Conservation (phyloP, 1,140 invertebrate genomes). For the Hesperophylax magnus region DNA sequence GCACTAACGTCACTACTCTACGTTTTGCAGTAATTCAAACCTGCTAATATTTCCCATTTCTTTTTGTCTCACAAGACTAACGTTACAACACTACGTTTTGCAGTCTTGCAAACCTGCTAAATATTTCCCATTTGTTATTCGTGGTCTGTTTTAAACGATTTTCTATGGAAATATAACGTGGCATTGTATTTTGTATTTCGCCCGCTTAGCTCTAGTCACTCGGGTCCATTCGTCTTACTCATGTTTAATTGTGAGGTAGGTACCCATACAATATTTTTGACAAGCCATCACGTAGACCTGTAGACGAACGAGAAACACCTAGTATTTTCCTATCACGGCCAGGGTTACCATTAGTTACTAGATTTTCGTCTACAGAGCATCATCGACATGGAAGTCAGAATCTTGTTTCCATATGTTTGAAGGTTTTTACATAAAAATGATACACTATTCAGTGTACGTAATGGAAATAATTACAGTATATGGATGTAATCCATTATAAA, state of each 20-base stretch:
- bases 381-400: too few species aligned
- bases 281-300: neutral
- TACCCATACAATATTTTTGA: neutral
- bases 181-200: neutral
- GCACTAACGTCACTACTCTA: too few species aligned
- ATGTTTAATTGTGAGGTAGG: neutral
- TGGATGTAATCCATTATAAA: too few species aligned
- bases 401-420: too few species aligned
- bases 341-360: neutral
- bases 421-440: too few species aligned
- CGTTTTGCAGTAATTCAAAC: too few species aligned
- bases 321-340: neutral
- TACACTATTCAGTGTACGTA: too few species aligned
- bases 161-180: neutral
- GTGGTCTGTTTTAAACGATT: neutral
- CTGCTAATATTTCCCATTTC: too few species aligned
- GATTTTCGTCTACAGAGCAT: too few species aligned
- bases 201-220: neutral
- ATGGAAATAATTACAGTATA: too few species aligned
- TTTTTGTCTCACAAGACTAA: too few species aligned
- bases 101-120: neutral
- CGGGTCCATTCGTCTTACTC: neutral
- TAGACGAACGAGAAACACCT: neutral
- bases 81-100: too few species aligned
- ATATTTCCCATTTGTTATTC: neutral